Evolutionary conservation across 2,888 invertebrate species (phyloP), one percentile per base, ranked within the genome.

Genomic region (Epiblema foenella): DNA sequence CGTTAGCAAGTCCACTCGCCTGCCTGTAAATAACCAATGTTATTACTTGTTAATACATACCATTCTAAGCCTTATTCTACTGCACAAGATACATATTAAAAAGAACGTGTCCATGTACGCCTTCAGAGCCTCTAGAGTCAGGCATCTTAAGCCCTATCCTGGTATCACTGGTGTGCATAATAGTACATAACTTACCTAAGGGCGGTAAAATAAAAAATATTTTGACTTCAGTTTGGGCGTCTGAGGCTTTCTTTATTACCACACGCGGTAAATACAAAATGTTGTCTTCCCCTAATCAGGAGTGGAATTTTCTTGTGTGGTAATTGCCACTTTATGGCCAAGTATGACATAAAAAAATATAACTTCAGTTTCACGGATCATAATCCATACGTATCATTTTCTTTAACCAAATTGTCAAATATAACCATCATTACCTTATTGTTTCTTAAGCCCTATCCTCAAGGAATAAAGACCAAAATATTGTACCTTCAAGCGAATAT

Each of bases 1-100:
- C 0, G 98, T 98, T 69, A 98, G 85, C 67, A 98, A 89, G 88
- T 98, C 98, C 65, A 98, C 94, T 71, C 96, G 94, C 76, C 97
- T 83, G 8, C 93, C 91, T 92, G 58, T 46, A 18, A n/a, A 33
- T 8, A 10, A 59, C 29, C 11, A 24, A 56, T 59, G 0, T n/a
- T 49, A 20, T 5, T 66, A 58, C 18, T 58, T 17, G 12, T 17
- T 15, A 20, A 49, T 17, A 18, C 11, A 11, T 2, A 51, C 51
- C 7, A 51, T 20, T 51, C 11, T 51, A 2, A 51, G 7, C 17
- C 18, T 18, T 51, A 49, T 51, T 51, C n/a, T 18, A 8, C 10
- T 5, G 18, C 2, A 51, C 8, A 51, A 18, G 18, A 11, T 51
- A 11, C 5, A 51, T 10, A 51, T 0, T 51, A 18, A 46, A 46